phyloP scores from a whole-genome alignment of 2,888 invertebrate species.

The Meiosimyza platycephala region DNA sequence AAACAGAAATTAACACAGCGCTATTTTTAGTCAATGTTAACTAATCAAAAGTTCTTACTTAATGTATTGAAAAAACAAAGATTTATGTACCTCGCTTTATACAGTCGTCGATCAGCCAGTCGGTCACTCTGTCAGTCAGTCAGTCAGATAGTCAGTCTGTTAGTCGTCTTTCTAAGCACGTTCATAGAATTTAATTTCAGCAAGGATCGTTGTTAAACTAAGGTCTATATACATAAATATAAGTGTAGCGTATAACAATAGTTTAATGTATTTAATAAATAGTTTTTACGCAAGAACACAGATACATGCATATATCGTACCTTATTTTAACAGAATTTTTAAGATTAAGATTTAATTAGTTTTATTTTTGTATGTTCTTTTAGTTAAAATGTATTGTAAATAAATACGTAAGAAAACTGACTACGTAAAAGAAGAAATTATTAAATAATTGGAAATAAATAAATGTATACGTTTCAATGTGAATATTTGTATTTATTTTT shows the following conservation, averaged over 20 bases:
- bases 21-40: slow-evolving; percentile 19
- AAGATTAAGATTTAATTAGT: slow-evolving; percentile 26
- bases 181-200: slow-evolving; percentile 15
- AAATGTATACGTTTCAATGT: slow-evolving; percentile 42
- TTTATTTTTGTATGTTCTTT: slow-evolving; percentile 40
- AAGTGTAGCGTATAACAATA: slow-evolving; percentile 26
- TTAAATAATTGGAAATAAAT: slow-evolving; percentile 37
- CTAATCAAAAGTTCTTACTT: slow-evolving; percentile 26
- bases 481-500: slow-evolving; percentile 1
- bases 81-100: slow-evolving; percentile 45
- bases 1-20: slow-evolving; percentile 44
- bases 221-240: slow-evolving; percentile 3
- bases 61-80: slow-evolving; percentile 38
- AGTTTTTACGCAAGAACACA: slow-evolving; percentile 7
- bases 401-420: slow-evolving; percentile 31
- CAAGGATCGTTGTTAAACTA: slow-evolving; percentile 15
- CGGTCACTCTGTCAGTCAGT: slow-evolving; percentile 30
- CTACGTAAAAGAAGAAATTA: slow-evolving; percentile 23
- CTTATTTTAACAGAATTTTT: slow-evolving; percentile 42
- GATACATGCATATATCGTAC: slow-evolving; percentile 33
- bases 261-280: slow-evolving; percentile 20
- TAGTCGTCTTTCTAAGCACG: neutral
- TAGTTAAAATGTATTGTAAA: slow-evolving; percentile 39
- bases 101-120: slow-evolving; percentile 37
- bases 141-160: slow-evolving; percentile 15